phyloP scores from a whole-genome alignment of 1,140 invertebrate genomes.

The Orchestia grillus region DNA sequence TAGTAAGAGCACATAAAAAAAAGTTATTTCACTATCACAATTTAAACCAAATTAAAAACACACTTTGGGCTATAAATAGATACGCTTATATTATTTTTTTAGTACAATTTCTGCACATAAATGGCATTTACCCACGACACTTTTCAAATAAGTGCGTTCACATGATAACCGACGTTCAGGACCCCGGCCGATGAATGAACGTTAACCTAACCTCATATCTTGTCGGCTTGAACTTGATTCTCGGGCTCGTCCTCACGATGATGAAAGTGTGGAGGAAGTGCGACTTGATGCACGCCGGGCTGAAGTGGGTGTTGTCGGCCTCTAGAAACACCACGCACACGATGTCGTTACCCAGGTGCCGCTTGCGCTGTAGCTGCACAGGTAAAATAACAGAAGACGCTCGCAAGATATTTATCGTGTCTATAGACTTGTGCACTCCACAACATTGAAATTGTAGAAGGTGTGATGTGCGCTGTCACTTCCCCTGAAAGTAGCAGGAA shows the following conservation, averaged over 20 bases:
- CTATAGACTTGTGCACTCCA: not conserved
- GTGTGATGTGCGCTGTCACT: not conserved
- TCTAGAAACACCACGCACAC: constrained; percentile 81
- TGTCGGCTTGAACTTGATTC: constrained; percentile 86
- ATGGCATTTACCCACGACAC: no score
- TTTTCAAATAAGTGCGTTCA: no score
- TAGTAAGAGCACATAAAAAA: no score
- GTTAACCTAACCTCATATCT: constrained; percentile 81
- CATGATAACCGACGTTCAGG: no score
- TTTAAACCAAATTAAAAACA: no score
- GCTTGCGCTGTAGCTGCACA: constrained; percentile 72
- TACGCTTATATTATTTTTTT: no score
- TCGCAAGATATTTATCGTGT: not conserved
- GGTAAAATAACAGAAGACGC: constrained; percentile 21
- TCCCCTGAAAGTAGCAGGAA: not conserved
- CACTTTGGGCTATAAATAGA: no score
- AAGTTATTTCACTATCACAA: no score
- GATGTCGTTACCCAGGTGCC: constrained; percentile 73
- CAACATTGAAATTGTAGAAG: not conserved
- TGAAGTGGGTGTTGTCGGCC: constrained; percentile 91
- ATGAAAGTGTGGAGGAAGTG: constrained; percentile 95
- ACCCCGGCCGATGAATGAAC: not conserved
- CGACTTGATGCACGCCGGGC: constrained; percentile 91
- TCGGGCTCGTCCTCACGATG: constrained; percentile 86
- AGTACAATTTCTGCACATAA: no score